phyloP scores from a whole-genome alignment of 2,888 invertebrate genomes.

The Philhelius pedissequus region DNA sequence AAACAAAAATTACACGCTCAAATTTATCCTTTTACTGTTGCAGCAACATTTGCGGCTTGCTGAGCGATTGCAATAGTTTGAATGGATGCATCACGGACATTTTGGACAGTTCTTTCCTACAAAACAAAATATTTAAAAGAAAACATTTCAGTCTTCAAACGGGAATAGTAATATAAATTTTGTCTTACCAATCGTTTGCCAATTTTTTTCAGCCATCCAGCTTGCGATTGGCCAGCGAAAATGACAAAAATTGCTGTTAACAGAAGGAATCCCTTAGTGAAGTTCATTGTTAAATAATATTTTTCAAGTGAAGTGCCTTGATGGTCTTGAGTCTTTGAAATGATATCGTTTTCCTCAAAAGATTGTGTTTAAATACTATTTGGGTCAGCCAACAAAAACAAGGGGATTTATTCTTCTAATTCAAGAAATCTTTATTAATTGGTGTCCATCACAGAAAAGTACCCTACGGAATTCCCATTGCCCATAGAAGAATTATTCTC shows the following conservation, averaged over 20 bases:
- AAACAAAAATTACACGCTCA: no score
- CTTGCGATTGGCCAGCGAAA: constrained; percentile 42
- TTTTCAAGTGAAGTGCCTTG: background rate
- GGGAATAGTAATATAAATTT: background rate
- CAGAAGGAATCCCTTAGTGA: constrained; percentile 24
- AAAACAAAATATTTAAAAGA: no score
- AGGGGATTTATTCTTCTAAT: no score
- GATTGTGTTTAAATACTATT: background rate
- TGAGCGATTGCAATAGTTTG: constrained; percentile 72
- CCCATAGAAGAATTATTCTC: no score
- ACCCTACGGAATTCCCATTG: no score
- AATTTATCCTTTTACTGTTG: constrained; percentile 70
- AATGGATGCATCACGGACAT: constrained; percentile 73
- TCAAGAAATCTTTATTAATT: no score
- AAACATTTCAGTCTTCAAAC: background rate
- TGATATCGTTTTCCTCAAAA: background rate
- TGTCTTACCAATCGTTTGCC: constrained; percentile 40
- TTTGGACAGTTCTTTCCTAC: constrained; percentile 72
- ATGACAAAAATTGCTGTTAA: background rate
- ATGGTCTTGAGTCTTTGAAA: background rate
- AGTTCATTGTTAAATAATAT: constrained; percentile 44
- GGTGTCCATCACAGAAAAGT: no score
- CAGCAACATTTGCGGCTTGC: constrained; percentile 73
- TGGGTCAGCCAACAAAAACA: no score
- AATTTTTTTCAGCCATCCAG: constrained; percentile 50